phyloP scores from a whole-genome alignment of 2,888 invertebrate genomes.

The Brachypterus glaber region DNA sequence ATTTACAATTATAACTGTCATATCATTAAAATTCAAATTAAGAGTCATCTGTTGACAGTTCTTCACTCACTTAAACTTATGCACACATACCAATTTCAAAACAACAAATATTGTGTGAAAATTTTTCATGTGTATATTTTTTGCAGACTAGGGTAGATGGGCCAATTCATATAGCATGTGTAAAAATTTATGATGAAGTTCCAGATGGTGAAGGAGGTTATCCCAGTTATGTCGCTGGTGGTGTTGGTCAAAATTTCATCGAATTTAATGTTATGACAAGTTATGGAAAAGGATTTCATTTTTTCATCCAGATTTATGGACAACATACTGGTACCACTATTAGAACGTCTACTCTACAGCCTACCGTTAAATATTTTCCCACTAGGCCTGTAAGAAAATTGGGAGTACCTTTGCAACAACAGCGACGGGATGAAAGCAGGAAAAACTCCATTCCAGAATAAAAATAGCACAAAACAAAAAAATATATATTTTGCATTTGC shows the following conservation, averaged over 20 bases:
- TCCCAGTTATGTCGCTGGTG: constrained; percentile 35
- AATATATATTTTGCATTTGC: no score
- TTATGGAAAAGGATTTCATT: constrained; percentile 42
- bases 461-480: no score
- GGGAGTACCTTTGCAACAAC: no score
- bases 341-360: not conserved
- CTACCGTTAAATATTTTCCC: no score
- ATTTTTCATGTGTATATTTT: no score
- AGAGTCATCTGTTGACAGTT: no score
- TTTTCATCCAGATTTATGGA: constrained; percentile 41
- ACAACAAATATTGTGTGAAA: no score
- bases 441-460: no score
- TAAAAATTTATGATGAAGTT: constrained; percentile 36
- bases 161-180: constrained; percentile 38
- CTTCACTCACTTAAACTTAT: no score
- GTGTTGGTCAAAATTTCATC: constrained; percentile 38
- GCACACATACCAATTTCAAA: no score
- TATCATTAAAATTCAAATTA: constrained; percentile 4
- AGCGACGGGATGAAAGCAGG: no score
- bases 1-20: not conserved
- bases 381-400: no score
- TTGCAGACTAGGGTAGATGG: constrained; percentile 39
- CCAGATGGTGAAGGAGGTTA: constrained; percentile 32
- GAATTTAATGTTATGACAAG: constrained; percentile 38
- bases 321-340: constrained; percentile 10